Evolutionary conservation across 2,797 vertebrate species (phyloP), one percentile per base, ranked within the genome.

Genomic region (Streptopelia turtur): DNA sequence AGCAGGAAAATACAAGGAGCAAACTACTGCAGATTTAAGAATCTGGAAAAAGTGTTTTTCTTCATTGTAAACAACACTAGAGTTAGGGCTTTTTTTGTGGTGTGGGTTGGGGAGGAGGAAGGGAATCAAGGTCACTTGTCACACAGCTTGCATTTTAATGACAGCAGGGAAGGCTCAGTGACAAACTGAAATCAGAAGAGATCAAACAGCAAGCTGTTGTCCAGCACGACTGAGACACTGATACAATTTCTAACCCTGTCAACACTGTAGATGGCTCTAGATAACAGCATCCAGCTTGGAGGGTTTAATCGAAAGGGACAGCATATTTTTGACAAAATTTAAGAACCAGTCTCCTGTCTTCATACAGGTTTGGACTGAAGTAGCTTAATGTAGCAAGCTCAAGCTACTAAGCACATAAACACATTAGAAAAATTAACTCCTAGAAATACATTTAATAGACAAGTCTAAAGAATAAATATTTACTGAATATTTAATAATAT

Each of bases 51-150:
- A 23, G 3, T 7, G 23, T 7, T 37, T 47, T 47, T 39, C 31
- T 61, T 47, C 24, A 53, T 75, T 75, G 49, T 25, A 27, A 52
- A 60, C 31, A 55, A 37, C 22, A 30, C 25, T 69, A 77, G 15
- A 66, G 16, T 63, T 82, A 2, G 0, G 11, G 13, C 4, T 0
- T 10, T 70, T 61, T 41, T 74, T 53, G 18, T 60, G n/a, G 8
- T 77, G 3, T 41, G 45, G 13, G 16, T 3, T 84, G 15, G 41
- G 88, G 13, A 53, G 12, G 20, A 80, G 16, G 31, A 89, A 69
- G 25, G 27, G 5, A 41, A 21, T 60, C 33, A 39, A 90, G 49
- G 45, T 77, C 35, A 47, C 11, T 47, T 43, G 79, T 61, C 41
- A 82, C 39, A 37, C 7, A 70, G 25, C 35, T 43, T 66, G 27